Conservation (phyloP, 2,113 vertebrate genomes). For the Cariama cristata region DNA sequence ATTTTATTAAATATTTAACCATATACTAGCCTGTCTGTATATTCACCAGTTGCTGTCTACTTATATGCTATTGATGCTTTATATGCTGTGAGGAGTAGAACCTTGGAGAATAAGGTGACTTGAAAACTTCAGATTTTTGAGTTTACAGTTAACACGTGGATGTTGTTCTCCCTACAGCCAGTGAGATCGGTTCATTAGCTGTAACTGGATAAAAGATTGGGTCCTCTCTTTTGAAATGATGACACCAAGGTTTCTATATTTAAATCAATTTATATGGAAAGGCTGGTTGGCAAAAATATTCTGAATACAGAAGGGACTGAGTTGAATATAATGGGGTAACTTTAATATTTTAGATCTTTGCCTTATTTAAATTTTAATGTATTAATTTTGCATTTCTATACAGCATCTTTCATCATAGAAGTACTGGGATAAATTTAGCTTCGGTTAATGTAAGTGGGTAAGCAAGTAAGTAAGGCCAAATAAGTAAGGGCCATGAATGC, state of each 20-base stretch:
- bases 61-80: not conserved
- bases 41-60: not conserved
- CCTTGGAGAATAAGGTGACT: not conserved
- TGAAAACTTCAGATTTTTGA: not conserved
- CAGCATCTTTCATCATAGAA: not conserved
- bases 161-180: not conserved
- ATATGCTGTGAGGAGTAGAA: not conserved
- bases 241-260: not conserved
- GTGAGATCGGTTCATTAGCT: not conserved
- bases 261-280: not conserved
- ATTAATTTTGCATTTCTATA: not conserved
- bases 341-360: not conserved
- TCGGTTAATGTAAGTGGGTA: not conserved
- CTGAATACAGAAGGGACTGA: not conserved
- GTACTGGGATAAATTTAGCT: not conserved
- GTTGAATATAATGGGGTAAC: not conserved
- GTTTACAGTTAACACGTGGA: not conserved
- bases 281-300: not conserved
- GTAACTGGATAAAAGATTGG: not conserved
- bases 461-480: too few relatives aligned
- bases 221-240: not conserved
- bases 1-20: not conserved
- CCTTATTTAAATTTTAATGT: constrained; percentile 24
- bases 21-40: not conserved
- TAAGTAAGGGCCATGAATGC: not conserved